These are phyloP conservation scores for Lampropteryx suffumata DNA, from an alignment of 2,888 invertebrate species.

Conservation along the genomic window DNA sequence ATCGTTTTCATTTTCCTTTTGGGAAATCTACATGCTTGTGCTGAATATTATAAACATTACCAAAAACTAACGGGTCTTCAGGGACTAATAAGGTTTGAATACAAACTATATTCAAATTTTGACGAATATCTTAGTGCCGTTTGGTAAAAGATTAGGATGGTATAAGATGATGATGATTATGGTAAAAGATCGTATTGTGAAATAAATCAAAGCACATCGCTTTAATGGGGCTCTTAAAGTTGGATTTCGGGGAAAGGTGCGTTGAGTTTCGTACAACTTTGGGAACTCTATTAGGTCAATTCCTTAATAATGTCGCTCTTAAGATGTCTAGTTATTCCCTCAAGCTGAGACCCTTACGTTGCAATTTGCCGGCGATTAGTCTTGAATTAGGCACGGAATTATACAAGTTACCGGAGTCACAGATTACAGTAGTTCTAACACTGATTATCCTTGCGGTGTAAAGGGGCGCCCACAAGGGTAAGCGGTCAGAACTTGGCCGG, in stretches of 20 bases:
- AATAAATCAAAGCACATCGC: too few species aligned
- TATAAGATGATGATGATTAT: too few species aligned
- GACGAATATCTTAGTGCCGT: too few species aligned
- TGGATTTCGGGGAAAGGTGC: too few species aligned
- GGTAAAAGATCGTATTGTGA: too few species aligned
- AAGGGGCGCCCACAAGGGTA: conserved; percentile 44
- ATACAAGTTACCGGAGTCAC: conserved; percentile 37
- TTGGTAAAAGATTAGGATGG: too few species aligned
- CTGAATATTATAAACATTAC: conserved; percentile 11
- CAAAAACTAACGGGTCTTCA: conserved; percentile 1
- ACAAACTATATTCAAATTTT: background rate
- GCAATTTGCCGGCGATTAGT: conserved; percentile 33
- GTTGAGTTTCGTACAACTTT: background rate
- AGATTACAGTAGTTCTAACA: conserved; percentile 36
- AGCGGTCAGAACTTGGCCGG: conserved; percentile 45
- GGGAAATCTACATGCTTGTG: conserved; percentile 15
- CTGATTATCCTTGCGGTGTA: conserved; percentile 54
- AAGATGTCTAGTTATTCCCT: background rate
- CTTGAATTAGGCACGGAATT: conserved; percentile 34
- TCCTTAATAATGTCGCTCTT: conserved; percentile 2
- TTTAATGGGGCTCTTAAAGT: too few species aligned
- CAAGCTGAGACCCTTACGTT: conserved; percentile 12
- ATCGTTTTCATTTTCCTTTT: conserved; percentile 2
- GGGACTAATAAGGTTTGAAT: conserved; percentile 6
- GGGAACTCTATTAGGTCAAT: background rate